These are phyloP conservation scores for Pandion haliaetus DNA, from an alignment of 2,113 vertebrate genomes.

Conservation along the genomic window DNA sequence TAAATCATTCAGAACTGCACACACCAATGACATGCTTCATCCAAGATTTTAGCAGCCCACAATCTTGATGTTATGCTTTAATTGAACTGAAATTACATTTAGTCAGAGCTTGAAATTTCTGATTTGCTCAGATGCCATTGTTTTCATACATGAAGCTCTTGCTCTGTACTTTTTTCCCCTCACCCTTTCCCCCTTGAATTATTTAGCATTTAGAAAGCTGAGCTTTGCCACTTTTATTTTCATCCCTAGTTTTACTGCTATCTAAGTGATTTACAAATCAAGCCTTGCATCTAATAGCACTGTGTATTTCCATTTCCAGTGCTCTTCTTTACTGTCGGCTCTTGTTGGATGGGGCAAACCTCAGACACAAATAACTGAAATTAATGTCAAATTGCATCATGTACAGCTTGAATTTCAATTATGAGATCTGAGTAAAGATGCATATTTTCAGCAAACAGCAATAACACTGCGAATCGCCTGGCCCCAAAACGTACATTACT, in stretches of 20 bases:
- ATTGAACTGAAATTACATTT: conserved; percentile 38
- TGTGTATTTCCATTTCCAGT: conserved; percentile 57
- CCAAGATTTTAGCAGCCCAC: not conserved
- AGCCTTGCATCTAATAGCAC: conserved; percentile 27
- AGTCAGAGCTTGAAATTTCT: conserved; percentile 29
- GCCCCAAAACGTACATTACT: not conserved
- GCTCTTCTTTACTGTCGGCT: conserved; percentile 37
- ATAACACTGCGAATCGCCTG: not conserved
- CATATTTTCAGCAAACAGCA: conserved; percentile 27
- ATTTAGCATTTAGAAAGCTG: conserved; percentile 66
- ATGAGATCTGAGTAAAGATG: conserved; percentile 36
- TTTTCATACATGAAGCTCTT: not conserved
- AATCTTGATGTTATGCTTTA: conserved; percentile 21
- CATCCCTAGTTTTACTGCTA: conserved; percentile 41
- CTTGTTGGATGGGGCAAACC: conserved; percentile 35
- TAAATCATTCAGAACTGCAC: not conserved
- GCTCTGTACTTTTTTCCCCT: not conserved
- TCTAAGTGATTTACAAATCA: conserved; percentile 69
- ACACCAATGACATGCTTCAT: not conserved
- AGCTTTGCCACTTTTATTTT: conserved; percentile 65
- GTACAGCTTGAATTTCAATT: conserved; percentile 65
- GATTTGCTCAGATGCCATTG: not conserved
- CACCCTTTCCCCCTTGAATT: conserved; percentile 36
- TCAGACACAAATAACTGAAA: conserved; percentile 52
- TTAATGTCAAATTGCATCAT: conserved; percentile 68